Evolutionary conservation across 2,113 vertebrate genomes (phyloP).

Genomic region (Salvelinus alpinus): DNA sequence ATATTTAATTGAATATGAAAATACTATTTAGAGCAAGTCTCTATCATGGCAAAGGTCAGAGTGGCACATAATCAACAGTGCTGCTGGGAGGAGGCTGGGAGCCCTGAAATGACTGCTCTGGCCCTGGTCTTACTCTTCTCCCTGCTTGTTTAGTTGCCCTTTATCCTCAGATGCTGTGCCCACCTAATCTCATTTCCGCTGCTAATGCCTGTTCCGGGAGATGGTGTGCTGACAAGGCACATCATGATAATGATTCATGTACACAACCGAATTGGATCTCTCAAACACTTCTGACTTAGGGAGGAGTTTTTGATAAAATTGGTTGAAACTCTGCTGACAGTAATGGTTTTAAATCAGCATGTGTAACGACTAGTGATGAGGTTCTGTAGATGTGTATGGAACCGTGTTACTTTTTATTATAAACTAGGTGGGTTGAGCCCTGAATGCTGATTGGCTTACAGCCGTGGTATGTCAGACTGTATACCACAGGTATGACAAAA

Average conservation of each 20-base stretch:
- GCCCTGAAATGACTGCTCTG: slow-evolving; percentile 21
- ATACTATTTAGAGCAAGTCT: slow-evolving; percentile 44
- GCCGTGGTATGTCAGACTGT: no score
- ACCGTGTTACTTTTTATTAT: neutral
- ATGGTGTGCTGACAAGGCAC: slow-evolving; percentile 49
- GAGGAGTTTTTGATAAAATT: slow-evolving; percentile 39
- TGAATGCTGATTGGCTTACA: no score
- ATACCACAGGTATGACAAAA: no score
- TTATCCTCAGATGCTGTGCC: slow-evolving; percentile 40
- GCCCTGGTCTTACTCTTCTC: slow-evolving; percentile 30
- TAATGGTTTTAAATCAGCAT: slow-evolving; percentile 48
- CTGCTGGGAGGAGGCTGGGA: slow-evolving; percentile 2
- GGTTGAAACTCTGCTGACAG: slow-evolving; percentile 15
- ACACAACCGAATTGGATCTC: slow-evolving; percentile 57
- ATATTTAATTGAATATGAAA: slow-evolving; percentile 25
- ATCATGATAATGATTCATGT: slow-evolving; percentile 63
- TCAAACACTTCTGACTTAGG: slow-evolving; percentile 33
- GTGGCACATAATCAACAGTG: slow-evolving; percentile 54
- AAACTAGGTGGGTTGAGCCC: no score
- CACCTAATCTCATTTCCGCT: slow-evolving; percentile 60
- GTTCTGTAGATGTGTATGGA: neutral
- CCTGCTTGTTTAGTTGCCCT: slow-evolving; percentile 38
- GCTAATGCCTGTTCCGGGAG: slow-evolving; percentile 54
- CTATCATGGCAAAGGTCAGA: slow-evolving; percentile 57
- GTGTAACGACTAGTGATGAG: slow-evolving; percentile 1